Percentiles rank a stretch among this genome's conserved stretches.
Conservation (phyloP, 2,888 invertebrate species). For the Apantesis nais region DNA sequence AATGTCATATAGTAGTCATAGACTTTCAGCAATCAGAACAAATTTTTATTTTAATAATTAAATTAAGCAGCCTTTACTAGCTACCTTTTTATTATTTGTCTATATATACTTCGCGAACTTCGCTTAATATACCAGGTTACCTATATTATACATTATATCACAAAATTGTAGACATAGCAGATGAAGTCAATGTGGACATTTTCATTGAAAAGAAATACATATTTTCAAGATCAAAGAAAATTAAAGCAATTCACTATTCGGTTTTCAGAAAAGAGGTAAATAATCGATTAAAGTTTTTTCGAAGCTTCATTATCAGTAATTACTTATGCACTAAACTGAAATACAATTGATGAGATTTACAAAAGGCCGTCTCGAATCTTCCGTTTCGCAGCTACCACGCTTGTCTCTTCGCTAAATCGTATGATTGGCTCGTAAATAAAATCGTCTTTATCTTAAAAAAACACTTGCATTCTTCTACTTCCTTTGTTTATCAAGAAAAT, state of each 20-base stretch:
- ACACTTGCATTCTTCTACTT: neutral
- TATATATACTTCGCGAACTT: neutral
- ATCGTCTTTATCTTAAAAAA: neutral
- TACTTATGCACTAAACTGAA: neutral
- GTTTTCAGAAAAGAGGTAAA: neutral
- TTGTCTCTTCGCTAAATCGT: slow-evolving; percentile 27
- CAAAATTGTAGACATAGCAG: too few relatives aligned
- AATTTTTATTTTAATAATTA: slow-evolving; percentile 17
- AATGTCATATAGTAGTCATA: neutral
- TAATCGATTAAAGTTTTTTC: neutral
- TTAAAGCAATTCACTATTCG: neutral
- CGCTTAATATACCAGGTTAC: too few relatives aligned
- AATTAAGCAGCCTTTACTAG: neutral
- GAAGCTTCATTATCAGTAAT: neutral
- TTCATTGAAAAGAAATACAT: too few relatives aligned
- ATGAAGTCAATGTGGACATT: too few relatives aligned
- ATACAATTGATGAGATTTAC: slow-evolving; percentile 5
- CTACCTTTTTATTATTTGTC: neutral
- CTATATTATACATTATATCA: too few relatives aligned
- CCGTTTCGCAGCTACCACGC: slow-evolving; percentile 22
- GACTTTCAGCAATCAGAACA: neutral
- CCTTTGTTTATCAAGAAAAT: neutral
- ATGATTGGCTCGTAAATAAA: slow-evolving; percentile 30
- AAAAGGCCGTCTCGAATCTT: slow-evolving; percentile 24
- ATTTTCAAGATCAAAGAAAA: neutral